phyloP scores from a whole-genome alignment of 2,113 vertebrate species.

The Scomber japonicus region DNA sequence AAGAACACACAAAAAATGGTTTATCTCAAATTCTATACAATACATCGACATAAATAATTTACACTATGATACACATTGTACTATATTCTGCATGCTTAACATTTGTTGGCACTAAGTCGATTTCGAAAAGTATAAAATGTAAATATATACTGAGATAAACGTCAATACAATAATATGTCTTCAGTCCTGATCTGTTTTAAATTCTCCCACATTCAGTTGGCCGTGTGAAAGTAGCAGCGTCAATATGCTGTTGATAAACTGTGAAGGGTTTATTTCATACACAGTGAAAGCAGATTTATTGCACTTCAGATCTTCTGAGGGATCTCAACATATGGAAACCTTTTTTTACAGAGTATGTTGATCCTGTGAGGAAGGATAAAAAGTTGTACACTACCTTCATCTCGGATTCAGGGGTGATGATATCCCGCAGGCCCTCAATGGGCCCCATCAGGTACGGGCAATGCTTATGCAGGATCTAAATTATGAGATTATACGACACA shows the following conservation, averaged over 20 bases:
- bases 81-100: constrained; percentile 16
- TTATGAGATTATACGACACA: constrained; percentile 20
- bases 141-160: constrained; percentile 32
- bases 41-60: neutral
- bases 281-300: neutral
- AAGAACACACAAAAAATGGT: constrained; percentile 13
- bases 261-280: constrained; percentile 15
- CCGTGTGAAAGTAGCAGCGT: constrained; percentile 28
- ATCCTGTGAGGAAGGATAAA: neutral
- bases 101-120: constrained; percentile 8
- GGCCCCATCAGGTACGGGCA: constrained; percentile 92
- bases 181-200: neutral
- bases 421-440: constrained; percentile 86
- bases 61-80: neutral
- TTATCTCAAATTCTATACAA: constrained; percentile 20
- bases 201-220: constrained; percentile 20
- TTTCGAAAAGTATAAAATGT: constrained; percentile 9
- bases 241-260: constrained; percentile 22
- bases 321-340: neutral
- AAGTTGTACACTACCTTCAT: constrained; percentile 87
- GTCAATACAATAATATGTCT: neutral
- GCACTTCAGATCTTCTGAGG: neutral
- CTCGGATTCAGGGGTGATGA: constrained; percentile 87
- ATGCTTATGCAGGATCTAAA: constrained; percentile 88
- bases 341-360: neutral